Evolutionary conservation across 1,140 invertebrate species (phyloP).

Genomic region (Cherax quadricarinatus): DNA sequence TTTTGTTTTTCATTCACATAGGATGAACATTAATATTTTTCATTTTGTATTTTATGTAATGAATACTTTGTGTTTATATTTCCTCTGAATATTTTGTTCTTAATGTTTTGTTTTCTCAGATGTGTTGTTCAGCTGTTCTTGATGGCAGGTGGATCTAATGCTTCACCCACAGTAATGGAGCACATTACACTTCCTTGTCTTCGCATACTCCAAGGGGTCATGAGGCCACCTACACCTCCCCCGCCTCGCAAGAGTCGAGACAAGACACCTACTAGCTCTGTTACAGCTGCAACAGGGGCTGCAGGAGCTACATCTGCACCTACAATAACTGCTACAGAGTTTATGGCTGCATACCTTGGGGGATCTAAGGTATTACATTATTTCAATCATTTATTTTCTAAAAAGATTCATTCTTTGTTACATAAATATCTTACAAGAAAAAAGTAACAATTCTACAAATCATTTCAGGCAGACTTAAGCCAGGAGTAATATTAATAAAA

Average conservation of each 20-base stretch:
- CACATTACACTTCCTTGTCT: slow-evolving; percentile 88
- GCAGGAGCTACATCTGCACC: slow-evolving; percentile 25
- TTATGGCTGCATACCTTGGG: slow-evolving; percentile 59
- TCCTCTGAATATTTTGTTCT: not conserved
- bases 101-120: slow-evolving; percentile 46
- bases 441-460: no score
- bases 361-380: slow-evolving; percentile 62
- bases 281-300: slow-evolving; percentile 3
- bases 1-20: not conserved
- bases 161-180: slow-evolving; percentile 86
- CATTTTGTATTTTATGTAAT: not conserved
- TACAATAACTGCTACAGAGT: slow-evolving; percentile 6
- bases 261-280: slow-evolving; percentile 56
- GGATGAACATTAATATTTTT: not conserved
- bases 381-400: not conserved
- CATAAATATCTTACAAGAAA: no score
- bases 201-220: slow-evolving; percentile 87
- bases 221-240: slow-evolving; percentile 80
- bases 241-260: slow-evolving; percentile 67
- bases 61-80: not conserved
- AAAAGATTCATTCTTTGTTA: no score
- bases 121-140: slow-evolving; percentile 92
- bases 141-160: slow-evolving; percentile 83
- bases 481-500: no score
- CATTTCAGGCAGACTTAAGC: no score